Evolutionary conservation across 35 echinoderm and acorn worm species (phyloP).

Genomic region (Diadema setosum): DNA sequence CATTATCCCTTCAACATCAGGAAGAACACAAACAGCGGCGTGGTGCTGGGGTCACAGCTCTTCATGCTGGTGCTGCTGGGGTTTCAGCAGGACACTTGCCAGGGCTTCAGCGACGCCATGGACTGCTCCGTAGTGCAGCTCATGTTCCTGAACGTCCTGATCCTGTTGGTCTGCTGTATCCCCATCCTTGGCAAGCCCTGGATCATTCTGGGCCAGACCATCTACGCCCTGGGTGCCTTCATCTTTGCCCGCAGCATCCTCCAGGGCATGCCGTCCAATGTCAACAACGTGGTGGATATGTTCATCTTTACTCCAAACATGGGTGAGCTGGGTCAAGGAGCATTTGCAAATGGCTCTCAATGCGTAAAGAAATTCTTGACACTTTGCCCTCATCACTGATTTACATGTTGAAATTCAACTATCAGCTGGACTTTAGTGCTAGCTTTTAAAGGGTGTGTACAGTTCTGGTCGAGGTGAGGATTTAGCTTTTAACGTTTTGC

Average conservation of each 20-base stretch:
- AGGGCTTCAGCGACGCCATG: not conserved
- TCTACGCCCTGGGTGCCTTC: not conserved
- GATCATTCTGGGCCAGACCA: slow-evolving; percentile 4
- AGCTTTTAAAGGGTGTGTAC: no score
- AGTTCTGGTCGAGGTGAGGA: no score
- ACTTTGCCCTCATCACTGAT: no score
- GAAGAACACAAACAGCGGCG: not conserved
- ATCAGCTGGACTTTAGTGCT: no score
- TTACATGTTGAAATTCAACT: no score
- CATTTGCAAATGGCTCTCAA: no score
- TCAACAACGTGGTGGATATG: slow-evolving; percentile 1
- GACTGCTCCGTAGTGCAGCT: slow-evolving; percentile 6
- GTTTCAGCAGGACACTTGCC: not conserved
- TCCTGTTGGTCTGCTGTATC: not conserved
- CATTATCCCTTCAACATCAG: no score
- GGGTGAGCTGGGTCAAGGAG: no score
- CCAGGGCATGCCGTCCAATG: not conserved
- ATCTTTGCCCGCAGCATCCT: not conserved
- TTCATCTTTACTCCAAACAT: slow-evolving; percentile 7
- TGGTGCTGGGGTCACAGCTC: not conserved
- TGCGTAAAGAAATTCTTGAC: no score
- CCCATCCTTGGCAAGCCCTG: not conserved
- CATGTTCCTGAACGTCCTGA: not conserved
- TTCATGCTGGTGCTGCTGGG: not conserved
- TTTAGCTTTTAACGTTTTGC: no score